Evolutionary conservation across 2,888 invertebrate species (phyloP).

Genomic region (Habroteleia sp.): DNA sequence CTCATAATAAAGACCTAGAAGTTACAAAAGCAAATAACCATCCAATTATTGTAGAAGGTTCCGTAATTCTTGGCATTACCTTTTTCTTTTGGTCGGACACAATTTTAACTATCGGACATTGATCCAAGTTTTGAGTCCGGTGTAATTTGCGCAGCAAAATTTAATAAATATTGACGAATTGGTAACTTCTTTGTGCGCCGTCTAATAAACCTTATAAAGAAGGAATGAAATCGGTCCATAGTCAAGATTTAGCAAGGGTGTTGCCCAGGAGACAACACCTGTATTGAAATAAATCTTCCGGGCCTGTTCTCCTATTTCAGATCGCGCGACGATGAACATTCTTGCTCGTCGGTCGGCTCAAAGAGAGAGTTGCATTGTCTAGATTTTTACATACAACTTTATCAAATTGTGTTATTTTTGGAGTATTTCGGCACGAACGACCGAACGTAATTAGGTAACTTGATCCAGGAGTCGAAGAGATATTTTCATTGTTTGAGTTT

Average conservation of each 20-base stretch:
- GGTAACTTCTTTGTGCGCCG: slow-evolving; percentile 31
- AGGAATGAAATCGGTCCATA: slow-evolving; percentile 51
- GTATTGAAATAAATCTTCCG: slow-evolving; percentile 57
- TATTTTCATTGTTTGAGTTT: too few relatives aligned
- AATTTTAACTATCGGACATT: too few relatives aligned
- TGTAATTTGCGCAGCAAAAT: background rate
- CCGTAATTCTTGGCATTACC: too few relatives aligned
- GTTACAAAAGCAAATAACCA: slow-evolving; percentile 2
- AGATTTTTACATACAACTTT: slow-evolving; percentile 7
- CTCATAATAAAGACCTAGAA: slow-evolving; percentile 5
- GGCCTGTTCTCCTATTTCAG: slow-evolving; percentile 38
- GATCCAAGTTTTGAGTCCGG: too few relatives aligned
- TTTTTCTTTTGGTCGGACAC: too few relatives aligned
- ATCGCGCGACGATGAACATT: slow-evolving; percentile 41
- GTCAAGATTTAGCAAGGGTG: slow-evolving; percentile 67
- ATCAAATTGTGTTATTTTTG: slow-evolving; percentile 6
- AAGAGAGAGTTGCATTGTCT: slow-evolving; percentile 25
- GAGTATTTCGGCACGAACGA: too few relatives aligned
- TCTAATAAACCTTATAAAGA: slow-evolving; percentile 36
- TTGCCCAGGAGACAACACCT: slow-evolving; percentile 73
- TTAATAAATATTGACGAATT: slow-evolving; percentile 10
- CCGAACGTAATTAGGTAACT: too few relatives aligned
- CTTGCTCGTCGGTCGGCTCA: slow-evolving; percentile 19
- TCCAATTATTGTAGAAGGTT: background rate
- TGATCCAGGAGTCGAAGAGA: too few relatives aligned